Conservation (phyloP, 1,140 invertebrate genomes). For the Lycorma delicatula region DNA sequence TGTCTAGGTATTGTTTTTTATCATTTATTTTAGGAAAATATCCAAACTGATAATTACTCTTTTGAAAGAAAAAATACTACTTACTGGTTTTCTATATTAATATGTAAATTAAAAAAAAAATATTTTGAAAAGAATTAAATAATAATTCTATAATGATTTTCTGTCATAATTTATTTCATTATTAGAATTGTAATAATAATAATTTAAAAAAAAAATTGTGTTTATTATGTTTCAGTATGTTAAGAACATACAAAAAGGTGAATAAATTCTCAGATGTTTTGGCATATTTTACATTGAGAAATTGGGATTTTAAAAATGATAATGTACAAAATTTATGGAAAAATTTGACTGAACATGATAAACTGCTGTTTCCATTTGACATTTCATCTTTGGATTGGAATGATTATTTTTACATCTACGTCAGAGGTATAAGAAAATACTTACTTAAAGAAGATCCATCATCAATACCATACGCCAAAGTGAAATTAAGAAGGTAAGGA, state of each 20-base stretch:
- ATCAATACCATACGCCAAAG: constrained; percentile 43
- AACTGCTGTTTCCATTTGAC: constrained; percentile 57
- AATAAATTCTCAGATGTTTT: constrained; percentile 58
- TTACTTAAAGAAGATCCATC: constrained; percentile 51
- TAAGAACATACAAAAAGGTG: constrained; percentile 63
- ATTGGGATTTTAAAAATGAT: constrained; percentile 61
- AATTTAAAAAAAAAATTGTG: no score
- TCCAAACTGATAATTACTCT: no score
- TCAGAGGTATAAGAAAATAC: constrained; percentile 48
- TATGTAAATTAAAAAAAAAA: no score
- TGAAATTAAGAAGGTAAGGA: constrained; percentile 44
- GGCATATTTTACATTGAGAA: constrained; percentile 57
- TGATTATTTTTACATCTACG: constrained; percentile 46
- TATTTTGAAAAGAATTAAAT: no score
- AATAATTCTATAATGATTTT: no score
- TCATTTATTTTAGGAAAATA: no score
- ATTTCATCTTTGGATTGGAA: constrained; percentile 53
- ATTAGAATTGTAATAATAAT: no score
- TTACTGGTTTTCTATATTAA: no score
- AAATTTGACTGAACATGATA: constrained; percentile 51
- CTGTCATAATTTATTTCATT: no score
- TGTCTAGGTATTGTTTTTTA: no score
- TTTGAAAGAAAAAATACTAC: no score
- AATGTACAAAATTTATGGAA: constrained; percentile 53
- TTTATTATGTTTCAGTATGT: constrained; percentile 47